These are phyloP conservation scores for Myiotriccus ornatus DNA, from an alignment of 2,797 vertebrate genomes.

Conservation along the genomic window DNA sequence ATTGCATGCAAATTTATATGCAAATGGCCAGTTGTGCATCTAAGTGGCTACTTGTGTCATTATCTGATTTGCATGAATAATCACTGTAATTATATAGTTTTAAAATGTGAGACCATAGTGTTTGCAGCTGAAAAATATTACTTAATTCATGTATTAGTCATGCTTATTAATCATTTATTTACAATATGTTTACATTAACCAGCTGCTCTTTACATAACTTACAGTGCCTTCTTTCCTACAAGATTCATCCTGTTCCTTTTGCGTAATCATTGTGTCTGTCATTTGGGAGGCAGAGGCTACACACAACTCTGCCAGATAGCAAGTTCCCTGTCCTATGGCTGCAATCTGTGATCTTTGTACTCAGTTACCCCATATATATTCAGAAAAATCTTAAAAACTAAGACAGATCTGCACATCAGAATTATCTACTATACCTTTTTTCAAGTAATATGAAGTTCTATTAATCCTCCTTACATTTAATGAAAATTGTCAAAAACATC, in stretches of 20 bases:
- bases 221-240: not conserved
- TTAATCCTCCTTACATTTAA: not conserved
- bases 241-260: not conserved
- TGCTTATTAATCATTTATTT: constrained; percentile 24
- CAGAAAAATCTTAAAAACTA: not conserved
- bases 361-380: not conserved
- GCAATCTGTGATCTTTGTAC: not conserved
- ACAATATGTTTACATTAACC: constrained; percentile 34
- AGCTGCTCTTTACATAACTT: not conserved
- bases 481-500: not conserved
- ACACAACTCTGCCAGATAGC: not conserved
- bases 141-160: constrained; percentile 28
- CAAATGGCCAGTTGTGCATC: constrained; percentile 20
- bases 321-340: not conserved
- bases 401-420: not conserved
- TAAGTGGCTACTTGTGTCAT: constrained; percentile 31
- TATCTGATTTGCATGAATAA: constrained; percentile 35
- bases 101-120: not conserved
- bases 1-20: constrained; percentile 27
- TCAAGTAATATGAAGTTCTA: not conserved
- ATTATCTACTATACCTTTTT: not conserved
- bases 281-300: not conserved
- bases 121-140: not conserved
- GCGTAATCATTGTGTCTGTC: not conserved
- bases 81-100: constrained; percentile 24